A percentile compares a stretch with the other conserved stretches of the same genome.
Conservation (phyloP, 1,140 invertebrate species). For the Drosophila burlai region DNA sequence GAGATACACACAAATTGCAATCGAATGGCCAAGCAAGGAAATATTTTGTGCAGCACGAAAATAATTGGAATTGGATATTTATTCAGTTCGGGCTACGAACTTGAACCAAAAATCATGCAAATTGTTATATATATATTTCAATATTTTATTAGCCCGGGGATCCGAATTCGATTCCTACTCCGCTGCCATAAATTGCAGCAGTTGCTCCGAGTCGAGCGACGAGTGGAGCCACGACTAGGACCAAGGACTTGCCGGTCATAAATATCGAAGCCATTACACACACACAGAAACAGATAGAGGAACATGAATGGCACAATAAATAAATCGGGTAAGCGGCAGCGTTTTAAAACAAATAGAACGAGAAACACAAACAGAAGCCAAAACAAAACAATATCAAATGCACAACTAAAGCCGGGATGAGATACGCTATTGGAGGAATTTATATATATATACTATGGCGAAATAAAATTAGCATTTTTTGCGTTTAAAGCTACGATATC, state of each 20-base stretch:
- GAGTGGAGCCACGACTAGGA: conserved; percentile 11
- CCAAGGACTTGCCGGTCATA: conserved; percentile 63
- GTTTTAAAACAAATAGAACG: conserved; percentile 74
- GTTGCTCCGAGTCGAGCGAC: conserved; percentile 34
- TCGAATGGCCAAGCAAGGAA: conserved; percentile 16
- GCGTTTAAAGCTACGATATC: conserved; percentile 65
- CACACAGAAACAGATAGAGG: conserved; percentile 20
- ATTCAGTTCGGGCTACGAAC: conserved; percentile 27
- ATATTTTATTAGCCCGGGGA: conserved; percentile 73
- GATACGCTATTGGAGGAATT: conserved; percentile 18
- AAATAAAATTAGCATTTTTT: conserved; percentile 82
- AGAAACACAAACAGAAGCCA: conserved; percentile 16
- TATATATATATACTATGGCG: conserved; percentile 4
- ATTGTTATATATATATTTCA: conserved; percentile 76
- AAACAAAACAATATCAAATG: conserved; percentile 50
- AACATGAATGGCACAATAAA: conserved; percentile 76
- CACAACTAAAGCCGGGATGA: conserved; percentile 39
- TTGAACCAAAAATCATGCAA: conserved; percentile 66
- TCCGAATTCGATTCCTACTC: conserved; percentile 31
- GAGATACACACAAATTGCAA: conserved; percentile 36
- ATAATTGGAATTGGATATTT: conserved; percentile 45
- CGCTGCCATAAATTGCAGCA: conserved; percentile 74
- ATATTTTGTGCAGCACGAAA: conserved; percentile 31
- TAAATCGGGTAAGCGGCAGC: conserved; percentile 70
- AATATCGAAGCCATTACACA: conserved; percentile 50